Evolutionary conservation across 2,888 invertebrate species (phyloP), one percentile per base, ranked within the genome.

Genomic region (Rambutsinella grinnellia): DNA sequence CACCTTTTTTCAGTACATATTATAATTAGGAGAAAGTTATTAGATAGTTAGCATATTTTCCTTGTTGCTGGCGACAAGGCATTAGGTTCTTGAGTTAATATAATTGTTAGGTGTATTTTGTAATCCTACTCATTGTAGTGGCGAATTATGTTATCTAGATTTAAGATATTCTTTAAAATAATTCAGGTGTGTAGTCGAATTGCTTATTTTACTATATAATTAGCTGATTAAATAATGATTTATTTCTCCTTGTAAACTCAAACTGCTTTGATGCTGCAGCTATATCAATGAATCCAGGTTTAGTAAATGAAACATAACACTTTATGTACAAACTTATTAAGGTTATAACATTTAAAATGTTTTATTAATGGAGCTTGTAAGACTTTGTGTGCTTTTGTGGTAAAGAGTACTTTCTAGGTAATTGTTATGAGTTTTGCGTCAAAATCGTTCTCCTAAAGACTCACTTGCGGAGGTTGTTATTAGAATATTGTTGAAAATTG

Each of bases 381-480:
- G 36, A 36, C 6, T 36, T 36, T 36, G 6, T 36, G 36, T 36
- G 36, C 36, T 36, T n/a, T n/a, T 36, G 36, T 36, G 36, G 36
- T 36, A 36, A 8, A 36, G 6, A 36, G 13, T n/a, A n/a, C n/a
- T n/a, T n/a, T n/a, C n/a, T n/a, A n/a, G n/a, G n/a, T n/a, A n/a
- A n/a, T n/a, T n/a, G n/a, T n/a, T n/a, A n/a, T n/a, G n/a, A n/a
- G n/a, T 49, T 49, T 49, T 49, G 49, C 19, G 49, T 49, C 57
- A 49, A 26, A 44, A n/a, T 36, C n/a, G 36, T 36, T 36, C 13
- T 36, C 36, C 6, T 36, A 36, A 36, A 36, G 70, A 70, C 70
- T 70, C 70, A 70, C 70, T 70, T 69, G 67, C 61, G 62, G 61
- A 70, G 70, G 70, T 70, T 70, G 70, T 70, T 70, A 69, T 57